These are phyloP conservation scores for Calonectris borealis DNA, from an alignment of 2,113 vertebrate genomes.

Conservation along the genomic window DNA sequence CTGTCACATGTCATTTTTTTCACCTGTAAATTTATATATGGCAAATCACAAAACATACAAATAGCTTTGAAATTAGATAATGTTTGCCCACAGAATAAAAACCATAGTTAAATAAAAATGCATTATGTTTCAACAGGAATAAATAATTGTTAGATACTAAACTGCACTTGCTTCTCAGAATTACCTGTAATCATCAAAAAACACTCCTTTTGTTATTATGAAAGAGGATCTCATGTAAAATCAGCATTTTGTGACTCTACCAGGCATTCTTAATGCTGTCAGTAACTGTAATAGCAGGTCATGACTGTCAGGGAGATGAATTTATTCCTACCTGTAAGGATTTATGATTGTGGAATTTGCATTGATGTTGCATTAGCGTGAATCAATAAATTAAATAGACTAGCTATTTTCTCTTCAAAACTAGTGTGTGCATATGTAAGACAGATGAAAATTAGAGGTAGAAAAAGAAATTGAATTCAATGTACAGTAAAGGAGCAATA, in stretches of 20 bases:
- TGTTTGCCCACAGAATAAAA: background rate
- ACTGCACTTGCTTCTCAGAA: background rate
- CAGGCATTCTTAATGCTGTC: background rate
- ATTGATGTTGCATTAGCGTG: background rate
- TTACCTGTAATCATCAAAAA: background rate
- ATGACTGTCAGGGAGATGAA: background rate
- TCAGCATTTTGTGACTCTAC: background rate
- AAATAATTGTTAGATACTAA: background rate
- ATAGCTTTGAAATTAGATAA: background rate
- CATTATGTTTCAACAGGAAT: background rate
- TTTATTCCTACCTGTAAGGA: background rate
- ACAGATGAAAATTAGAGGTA: background rate
- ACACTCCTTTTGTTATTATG: background rate
- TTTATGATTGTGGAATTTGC: background rate
- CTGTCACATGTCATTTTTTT: background rate
- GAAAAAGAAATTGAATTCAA: background rate
- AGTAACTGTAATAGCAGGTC: background rate
- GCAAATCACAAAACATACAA: background rate
- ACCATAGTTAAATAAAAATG: background rate
- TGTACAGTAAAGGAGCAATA: background rate
- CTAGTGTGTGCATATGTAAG: background rate
- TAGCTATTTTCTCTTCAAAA: background rate
- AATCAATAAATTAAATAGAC: background rate
- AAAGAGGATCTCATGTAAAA: background rate
- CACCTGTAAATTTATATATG: background rate